Evolutionary conservation across 2,888 invertebrate genomes (phyloP), one percentile per base, ranked within the genome.

Genomic region (Drosophila neotestacea): DNA sequence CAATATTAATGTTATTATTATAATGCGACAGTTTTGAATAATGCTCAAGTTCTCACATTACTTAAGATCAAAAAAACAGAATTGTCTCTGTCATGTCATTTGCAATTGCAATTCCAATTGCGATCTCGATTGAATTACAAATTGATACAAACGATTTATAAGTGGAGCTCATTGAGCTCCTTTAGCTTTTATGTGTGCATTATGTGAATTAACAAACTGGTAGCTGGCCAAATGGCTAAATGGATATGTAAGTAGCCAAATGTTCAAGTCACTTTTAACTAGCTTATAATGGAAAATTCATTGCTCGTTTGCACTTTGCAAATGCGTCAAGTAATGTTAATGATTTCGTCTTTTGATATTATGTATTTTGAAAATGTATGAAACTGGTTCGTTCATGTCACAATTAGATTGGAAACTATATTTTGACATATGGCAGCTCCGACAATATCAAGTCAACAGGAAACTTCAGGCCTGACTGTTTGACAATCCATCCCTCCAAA

Each of bases 101-200:
- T 36, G 71, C 61, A 68, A 64, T 64, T 58, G 36, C 22, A 52
- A 61, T 62, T 41, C 36, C 27, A 13, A 60, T 73, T 58, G 22
- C 44, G 47, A 51, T 22, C 27, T 27, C 16, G 5, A 73, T 65
- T 76, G 69, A 77, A 64, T 76, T 61, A 73, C 68, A 68, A 73
- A 76, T 73, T 61, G 39, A 55, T 55, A 13, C 6, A 38, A 60
- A 22, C 30, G 54, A 50, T 32, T 68, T 62, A 32, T 30, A 54
- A 47, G 28, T 70, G 46, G 30, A 6, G 32, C 30, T 51, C 30
- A 51, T n/a, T 51, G 13, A 39, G 69, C 47, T 54, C 38, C 39
- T 54, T 34, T 13, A 5, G 38, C 54, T 32, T 56, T 56, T 1
- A 6, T 36, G 7, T 55, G 28, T 39, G 11, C 9, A n/a, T 60